phyloP scores from a whole-genome alignment of 2,797 vertebrate species.

The Kryptolebias ocellatus region DNA sequence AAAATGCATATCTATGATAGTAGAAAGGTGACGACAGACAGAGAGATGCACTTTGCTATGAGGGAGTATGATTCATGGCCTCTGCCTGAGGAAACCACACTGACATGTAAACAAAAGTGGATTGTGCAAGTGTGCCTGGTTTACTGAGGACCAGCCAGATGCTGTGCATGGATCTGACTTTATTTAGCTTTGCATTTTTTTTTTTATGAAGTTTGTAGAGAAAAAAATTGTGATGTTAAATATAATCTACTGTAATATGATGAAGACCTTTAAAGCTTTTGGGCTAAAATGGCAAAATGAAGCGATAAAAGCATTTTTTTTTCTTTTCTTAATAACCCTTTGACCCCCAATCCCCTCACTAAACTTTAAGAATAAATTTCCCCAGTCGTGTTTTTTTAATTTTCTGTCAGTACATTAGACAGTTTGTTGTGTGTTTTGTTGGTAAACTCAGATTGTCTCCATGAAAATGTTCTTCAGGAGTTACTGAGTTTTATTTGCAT shows the following conservation, averaged over 20 bases:
- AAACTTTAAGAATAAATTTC: too few relatives aligned
- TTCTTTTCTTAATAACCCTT: too few relatives aligned
- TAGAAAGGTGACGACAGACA: conserved; percentile 56
- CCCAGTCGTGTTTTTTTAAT: too few relatives aligned
- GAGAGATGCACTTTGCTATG: conserved; percentile 49
- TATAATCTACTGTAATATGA: too few relatives aligned
- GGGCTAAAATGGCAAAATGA: too few relatives aligned
- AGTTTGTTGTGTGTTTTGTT: not conserved
- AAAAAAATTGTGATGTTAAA: too few relatives aligned
- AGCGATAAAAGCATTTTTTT: too few relatives aligned
- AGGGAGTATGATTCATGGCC: conserved; percentile 59
- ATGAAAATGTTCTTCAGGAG: not conserved
- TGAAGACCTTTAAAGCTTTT: too few relatives aligned
- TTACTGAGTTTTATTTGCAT: not conserved
- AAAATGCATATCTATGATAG: conserved; percentile 63
- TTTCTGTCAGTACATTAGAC: too few relatives aligned
- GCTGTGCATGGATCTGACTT: conserved; percentile 18
- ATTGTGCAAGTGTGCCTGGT: conserved; percentile 48
- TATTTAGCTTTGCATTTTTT: not conserved
- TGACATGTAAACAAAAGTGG: conserved; percentile 55
- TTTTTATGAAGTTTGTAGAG: too few relatives aligned
- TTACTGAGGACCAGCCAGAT: conserved; percentile 40
- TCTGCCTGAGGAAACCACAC: conserved; percentile 40
- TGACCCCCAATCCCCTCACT: too few relatives aligned
- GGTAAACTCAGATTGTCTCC: not conserved